phyloP scores from a whole-genome alignment of 2,888 invertebrate genomes.

The Pterobdella sp. region DNA sequence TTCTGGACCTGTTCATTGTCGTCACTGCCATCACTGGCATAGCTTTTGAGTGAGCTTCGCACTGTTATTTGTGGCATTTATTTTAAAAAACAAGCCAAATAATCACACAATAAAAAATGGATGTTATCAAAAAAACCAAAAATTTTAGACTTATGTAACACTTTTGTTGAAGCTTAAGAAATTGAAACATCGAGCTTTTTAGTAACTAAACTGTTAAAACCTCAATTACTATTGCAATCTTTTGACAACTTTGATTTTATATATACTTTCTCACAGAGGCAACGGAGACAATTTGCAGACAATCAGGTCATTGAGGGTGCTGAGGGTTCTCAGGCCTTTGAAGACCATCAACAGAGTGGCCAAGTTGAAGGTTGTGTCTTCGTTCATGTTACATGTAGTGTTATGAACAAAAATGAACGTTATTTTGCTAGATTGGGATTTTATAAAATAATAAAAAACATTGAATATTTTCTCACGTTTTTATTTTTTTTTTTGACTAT shows the following conservation, averaged over 20 bases:
- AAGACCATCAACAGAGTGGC: constrained; percentile 99
- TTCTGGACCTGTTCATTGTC: constrained; percentile 97
- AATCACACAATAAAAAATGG: no score
- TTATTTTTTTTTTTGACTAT: no score
- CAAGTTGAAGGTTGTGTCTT: constrained; percentile 63
- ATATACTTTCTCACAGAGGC: constrained; percentile 41
- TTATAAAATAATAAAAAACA: background rate
- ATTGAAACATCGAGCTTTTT: no score
- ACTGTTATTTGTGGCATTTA: background rate
- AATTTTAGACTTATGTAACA: no score
- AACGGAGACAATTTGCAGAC: constrained; percentile 77
- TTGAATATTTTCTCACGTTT: background rate
- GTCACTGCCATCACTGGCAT: constrained; percentile 95
- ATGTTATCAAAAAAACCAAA: no score
- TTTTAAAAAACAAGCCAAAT: no score
- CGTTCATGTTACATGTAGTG: background rate
- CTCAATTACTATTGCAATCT: no score
- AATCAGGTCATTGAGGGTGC: constrained; percentile 96
- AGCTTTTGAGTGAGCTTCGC: constrained; percentile 64
- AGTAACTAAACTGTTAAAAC: no score
- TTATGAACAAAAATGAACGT: background rate
- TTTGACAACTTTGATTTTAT: no score
- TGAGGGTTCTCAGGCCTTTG: constrained; percentile 94
- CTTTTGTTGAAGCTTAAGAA: no score
- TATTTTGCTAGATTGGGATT: background rate